Evolutionary conservation across 1,140 invertebrate genomes (phyloP).

Genomic region (Drosophila nigrodunni): DNA sequence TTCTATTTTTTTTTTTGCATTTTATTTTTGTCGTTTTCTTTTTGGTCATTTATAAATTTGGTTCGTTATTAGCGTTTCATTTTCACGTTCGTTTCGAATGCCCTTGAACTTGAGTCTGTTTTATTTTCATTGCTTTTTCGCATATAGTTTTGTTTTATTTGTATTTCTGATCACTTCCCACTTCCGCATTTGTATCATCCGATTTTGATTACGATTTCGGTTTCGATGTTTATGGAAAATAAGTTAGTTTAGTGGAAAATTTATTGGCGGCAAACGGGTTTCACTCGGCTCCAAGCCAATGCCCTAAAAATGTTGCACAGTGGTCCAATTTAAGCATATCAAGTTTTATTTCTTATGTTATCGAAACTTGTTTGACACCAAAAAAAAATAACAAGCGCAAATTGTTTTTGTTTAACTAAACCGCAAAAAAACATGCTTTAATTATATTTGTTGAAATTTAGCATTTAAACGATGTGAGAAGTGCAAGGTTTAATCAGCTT

Average conservation of each 20-base stretch:
- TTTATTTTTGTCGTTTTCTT: constrained; percentile 13
- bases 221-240: constrained; percentile 34
- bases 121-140: constrained; percentile 3
- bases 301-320: constrained; percentile 32
- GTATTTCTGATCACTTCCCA: constrained; percentile 28
- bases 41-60: neutral
- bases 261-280: constrained; percentile 48
- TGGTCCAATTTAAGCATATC: constrained; percentile 9
- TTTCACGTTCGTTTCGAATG: constrained; percentile 26
- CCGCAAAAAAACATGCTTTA: too few species aligned
- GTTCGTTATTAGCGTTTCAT: constrained; percentile 25
- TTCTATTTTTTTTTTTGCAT: constrained; percentile 18
- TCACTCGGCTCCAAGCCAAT: constrained; percentile 33
- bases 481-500: too few species aligned
- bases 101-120: constrained; percentile 57
- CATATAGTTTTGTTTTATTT: constrained; percentile 8
- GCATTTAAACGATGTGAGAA: too few species aligned
- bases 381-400: neutral
- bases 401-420: too few species aligned
- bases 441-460: too few species aligned
- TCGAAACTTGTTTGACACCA: neutral
- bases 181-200: constrained; percentile 31
- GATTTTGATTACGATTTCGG: constrained; percentile 1
- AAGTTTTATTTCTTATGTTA: neutral
- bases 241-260: constrained; percentile 43